Percentiles rank a stretch among this genome's conserved stretches.
Conservation (phyloP, 2,797 vertebrate genomes). For the Acanthurus leucopareius region DNA sequence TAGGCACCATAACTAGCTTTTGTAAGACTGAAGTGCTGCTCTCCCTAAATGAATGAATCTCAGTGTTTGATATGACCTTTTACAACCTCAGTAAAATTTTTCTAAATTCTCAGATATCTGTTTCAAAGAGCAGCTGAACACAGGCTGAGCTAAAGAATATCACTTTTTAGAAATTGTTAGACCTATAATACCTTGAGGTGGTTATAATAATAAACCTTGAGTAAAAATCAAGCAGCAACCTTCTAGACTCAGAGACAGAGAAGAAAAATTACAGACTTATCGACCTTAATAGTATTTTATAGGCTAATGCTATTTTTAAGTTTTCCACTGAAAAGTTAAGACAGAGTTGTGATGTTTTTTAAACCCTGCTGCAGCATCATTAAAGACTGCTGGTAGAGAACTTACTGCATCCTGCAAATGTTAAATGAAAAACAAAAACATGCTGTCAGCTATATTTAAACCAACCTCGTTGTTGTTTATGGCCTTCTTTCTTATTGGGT, state of each 20-base stretch:
- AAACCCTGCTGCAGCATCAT: background rate
- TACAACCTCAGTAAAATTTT: background rate
- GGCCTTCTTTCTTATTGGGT: background rate
- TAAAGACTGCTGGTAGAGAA: slow-evolving; percentile 1
- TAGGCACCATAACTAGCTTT: background rate
- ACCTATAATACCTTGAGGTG: background rate
- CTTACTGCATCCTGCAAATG: slow-evolving; percentile 6
- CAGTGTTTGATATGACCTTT: background rate
- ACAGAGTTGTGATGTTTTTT: background rate
- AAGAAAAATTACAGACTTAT: background rate
- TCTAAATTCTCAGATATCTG: background rate
- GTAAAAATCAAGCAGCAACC: background rate
- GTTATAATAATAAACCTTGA: background rate
- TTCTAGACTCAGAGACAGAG: background rate
- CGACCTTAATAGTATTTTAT: background rate
- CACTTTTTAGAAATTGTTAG: background rate
- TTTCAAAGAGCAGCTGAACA: slow-evolving; percentile 1
- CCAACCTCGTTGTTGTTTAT: background rate
- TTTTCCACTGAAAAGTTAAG: background rate
- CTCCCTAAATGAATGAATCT: background rate
- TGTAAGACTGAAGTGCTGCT: background rate
- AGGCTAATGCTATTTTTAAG: background rate
- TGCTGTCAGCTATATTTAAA: background rate
- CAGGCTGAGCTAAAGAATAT: slow-evolving; percentile 1
- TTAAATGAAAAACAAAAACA: slow-evolving; percentile 6